phyloP scores from a whole-genome alignment of 2,113 vertebrate species.

The Chamaea fasciata region DNA sequence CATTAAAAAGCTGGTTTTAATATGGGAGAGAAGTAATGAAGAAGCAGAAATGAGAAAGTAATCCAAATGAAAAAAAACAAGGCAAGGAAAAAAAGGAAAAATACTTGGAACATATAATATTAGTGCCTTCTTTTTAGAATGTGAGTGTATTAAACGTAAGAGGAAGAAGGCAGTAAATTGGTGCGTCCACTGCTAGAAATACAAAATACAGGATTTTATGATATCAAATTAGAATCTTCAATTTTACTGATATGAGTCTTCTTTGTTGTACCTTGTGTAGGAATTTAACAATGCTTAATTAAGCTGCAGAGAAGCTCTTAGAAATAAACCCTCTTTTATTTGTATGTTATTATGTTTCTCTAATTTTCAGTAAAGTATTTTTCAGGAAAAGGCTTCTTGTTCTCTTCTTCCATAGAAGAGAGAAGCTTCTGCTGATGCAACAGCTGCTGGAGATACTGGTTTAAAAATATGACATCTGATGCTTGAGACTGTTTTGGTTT shows the following conservation, averaged over 20 bases:
- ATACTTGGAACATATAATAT: not conserved
- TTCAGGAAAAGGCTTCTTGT: not conserved
- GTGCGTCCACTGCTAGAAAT: not conserved
- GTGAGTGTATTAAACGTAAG: not conserved
- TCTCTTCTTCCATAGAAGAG: not conserved
- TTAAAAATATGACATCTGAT: not conserved
- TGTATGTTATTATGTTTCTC: not conserved
- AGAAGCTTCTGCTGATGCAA: not conserved
- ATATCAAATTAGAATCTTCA: not conserved
- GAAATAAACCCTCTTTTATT: not conserved
- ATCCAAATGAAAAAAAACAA: not conserved
- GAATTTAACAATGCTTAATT: not conserved
- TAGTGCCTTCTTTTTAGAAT: not conserved
- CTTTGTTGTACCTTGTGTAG: not conserved
- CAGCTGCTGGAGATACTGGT: not conserved
- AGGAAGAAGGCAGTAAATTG: not conserved
- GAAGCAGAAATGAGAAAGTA: not conserved
- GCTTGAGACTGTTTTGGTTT: not conserved
- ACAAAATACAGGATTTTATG: not conserved
- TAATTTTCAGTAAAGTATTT: not conserved
- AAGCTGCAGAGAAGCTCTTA: not conserved
- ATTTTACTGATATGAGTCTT: not conserved
- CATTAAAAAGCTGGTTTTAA: not conserved
- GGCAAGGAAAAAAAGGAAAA: not conserved
- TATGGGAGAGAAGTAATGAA: not conserved